Conservation (phyloP, 2,888 invertebrate genomes). For the Heliconius ismenius region DNA sequence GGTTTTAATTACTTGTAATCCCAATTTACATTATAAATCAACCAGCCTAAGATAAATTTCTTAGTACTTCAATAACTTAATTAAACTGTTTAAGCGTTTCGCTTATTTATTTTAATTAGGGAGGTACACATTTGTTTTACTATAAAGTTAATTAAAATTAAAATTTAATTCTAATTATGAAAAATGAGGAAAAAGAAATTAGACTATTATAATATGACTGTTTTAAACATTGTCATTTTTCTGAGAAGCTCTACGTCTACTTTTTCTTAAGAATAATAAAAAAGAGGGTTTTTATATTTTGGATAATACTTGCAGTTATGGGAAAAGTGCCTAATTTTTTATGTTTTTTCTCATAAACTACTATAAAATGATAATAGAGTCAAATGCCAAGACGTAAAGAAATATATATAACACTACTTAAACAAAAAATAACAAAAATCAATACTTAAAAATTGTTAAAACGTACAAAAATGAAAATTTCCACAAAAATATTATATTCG, state of each 20-base stretch:
- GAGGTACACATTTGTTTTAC: neutral
- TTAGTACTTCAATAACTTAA: constrained; percentile 16
- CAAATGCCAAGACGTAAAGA: neutral
- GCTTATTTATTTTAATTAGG: constrained; percentile 6
- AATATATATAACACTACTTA: no score
- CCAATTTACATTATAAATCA: constrained; percentile 20
- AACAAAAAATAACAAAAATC: neutral
- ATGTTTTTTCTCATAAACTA: no score
- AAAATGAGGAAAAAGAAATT: no score
- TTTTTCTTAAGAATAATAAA: no score
- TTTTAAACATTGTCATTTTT: no score
- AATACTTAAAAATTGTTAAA: neutral
- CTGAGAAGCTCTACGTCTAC: no score
- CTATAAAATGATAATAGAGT: no score
- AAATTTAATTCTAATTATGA: no score
- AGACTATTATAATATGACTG: no score
- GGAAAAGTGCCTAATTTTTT: no score
- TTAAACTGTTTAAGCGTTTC: constrained; percentile 12
- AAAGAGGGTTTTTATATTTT: no score
- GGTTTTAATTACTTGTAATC: constrained; percentile 14
- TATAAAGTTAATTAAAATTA: neutral
- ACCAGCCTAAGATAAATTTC: constrained; percentile 1
- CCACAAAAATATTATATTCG: neutral
- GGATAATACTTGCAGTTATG: no score
- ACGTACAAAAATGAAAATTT: neutral